Evolutionary conservation across 2,113 vertebrate species (phyloP).

Genomic region (Muntiacus muntjak): DNA sequence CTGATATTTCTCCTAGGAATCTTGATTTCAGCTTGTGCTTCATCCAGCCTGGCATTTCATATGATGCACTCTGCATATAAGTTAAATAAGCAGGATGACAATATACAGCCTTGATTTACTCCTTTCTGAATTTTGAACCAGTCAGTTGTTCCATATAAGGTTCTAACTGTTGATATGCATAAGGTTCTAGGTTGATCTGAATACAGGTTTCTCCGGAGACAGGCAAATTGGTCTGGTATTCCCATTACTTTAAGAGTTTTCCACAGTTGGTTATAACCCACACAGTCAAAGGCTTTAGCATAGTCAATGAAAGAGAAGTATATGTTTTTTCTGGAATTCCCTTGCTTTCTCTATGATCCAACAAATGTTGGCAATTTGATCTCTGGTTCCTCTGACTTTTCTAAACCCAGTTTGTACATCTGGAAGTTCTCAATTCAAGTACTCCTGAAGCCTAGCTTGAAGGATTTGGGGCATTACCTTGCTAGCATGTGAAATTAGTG

Average conservation of each 20-base stretch:
- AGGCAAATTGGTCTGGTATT: neutral
- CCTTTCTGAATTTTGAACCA: neutral
- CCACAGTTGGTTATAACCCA: neutral
- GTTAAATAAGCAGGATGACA: neutral
- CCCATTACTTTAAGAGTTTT: neutral
- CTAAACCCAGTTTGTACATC: neutral
- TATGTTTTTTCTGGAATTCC: neutral
- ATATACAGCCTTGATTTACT: neutral
- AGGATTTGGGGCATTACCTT: neutral
- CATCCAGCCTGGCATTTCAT: neutral
- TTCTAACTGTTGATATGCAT: neutral
- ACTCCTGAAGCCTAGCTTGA: neutral
- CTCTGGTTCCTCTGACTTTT: neutral
- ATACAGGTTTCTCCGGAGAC: neutral
- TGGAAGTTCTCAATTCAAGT: neutral
- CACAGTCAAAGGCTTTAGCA: neutral
- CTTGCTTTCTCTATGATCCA: neutral
- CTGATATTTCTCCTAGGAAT: neutral
- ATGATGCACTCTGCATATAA: neutral
- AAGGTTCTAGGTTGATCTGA: neutral
- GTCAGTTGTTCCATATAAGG: neutral
- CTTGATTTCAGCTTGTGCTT: neutral
- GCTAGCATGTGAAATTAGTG: neutral
- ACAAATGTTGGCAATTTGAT: neutral
- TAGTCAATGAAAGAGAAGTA: neutral